Evolutionary conservation across 2,113 vertebrate genomes (phyloP).

Genomic region (Thalassoma bifasciatum): DNA sequence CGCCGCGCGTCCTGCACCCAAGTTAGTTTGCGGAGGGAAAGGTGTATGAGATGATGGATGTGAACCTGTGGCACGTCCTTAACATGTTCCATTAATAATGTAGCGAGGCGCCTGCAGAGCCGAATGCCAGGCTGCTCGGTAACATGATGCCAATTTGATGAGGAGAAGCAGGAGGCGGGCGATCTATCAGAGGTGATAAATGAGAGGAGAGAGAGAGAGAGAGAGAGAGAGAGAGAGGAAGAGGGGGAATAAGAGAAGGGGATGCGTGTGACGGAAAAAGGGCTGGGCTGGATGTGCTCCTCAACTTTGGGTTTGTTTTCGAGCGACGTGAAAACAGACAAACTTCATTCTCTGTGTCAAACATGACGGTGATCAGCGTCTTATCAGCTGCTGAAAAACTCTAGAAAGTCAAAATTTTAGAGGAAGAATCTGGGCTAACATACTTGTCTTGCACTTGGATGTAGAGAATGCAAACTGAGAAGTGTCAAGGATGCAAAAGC

Average conservation of each 20-base stretch:
- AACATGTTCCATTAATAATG: constrained; percentile 16
- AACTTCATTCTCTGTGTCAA: too few species aligned
- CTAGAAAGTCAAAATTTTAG: too few species aligned
- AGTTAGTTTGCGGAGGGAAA: background rate
- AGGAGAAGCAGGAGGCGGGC: constrained; percentile 3
- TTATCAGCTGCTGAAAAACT: too few species aligned
- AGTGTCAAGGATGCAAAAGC: too few species aligned
- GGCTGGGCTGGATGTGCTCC: background rate
- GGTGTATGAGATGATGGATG: constrained; percentile 7
- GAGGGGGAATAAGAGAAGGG: background rate
- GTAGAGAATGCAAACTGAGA: too few species aligned
- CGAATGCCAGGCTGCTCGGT: constrained; percentile 7
- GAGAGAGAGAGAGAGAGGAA: background rate
- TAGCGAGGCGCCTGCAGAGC: background rate
- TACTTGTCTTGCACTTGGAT: too few species aligned
- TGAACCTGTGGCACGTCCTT: constrained; percentile 8
- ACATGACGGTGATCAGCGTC: too few species aligned
- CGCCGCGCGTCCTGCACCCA: too few species aligned
- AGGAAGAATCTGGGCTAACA: too few species aligned
- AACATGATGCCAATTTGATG: constrained; percentile 20
- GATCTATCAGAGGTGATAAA: constrained; percentile 35
- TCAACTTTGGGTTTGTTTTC: background rate
- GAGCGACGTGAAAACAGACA: too few species aligned
- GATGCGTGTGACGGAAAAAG: background rate
- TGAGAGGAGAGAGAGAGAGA: constrained; percentile 8